These are phyloP conservation scores for Ernsta delagoae DNA, from an alignment of 2,888 invertebrate species.

Conservation along the genomic window DNA sequence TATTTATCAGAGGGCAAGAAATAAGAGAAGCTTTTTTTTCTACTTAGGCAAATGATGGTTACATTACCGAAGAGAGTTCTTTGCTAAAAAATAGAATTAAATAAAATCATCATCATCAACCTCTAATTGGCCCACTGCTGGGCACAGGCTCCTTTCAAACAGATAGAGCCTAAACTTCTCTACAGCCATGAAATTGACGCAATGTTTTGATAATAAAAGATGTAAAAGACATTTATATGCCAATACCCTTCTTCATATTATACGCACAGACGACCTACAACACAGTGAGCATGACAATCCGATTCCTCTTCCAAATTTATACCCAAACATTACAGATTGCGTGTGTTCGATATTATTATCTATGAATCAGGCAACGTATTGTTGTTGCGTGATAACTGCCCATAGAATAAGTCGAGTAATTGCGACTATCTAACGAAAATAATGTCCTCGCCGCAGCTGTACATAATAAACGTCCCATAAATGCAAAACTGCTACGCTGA, in stretches of 20 bases:
- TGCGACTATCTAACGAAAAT: slow-evolving; percentile 45
- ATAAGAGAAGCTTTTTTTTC: background rate
- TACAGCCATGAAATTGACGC: too few relatives aligned
- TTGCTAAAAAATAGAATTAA: too few relatives aligned
- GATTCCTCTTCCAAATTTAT: slow-evolving; percentile 5
- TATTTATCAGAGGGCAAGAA: background rate
- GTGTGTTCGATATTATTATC: slow-evolving; percentile 41
- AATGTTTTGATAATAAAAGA: too few relatives aligned
- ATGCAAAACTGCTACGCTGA: slow-evolving; percentile 29
- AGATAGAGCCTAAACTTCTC: too few relatives aligned
- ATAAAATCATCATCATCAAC: too few relatives aligned
- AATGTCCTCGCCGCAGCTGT: slow-evolving; percentile 41
- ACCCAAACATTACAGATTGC: slow-evolving; percentile 26
- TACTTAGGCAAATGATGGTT: background rate
- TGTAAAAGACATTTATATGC: too few relatives aligned
- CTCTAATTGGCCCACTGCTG: too few relatives aligned
- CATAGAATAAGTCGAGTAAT: slow-evolving; percentile 43
- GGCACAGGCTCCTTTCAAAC: too few relatives aligned
- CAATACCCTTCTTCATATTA: too few relatives aligned
- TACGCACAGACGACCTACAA: too few relatives aligned
- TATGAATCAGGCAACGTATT: slow-evolving; percentile 44
- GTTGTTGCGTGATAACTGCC: slow-evolving; percentile 48
- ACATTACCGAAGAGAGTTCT: background rate
- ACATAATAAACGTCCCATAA: slow-evolving; percentile 36
- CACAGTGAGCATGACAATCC: background rate